These are phyloP conservation scores for Neotoma lepida DNA, from an alignment of 2,113 vertebrate species.

Conservation along the genomic window DNA sequence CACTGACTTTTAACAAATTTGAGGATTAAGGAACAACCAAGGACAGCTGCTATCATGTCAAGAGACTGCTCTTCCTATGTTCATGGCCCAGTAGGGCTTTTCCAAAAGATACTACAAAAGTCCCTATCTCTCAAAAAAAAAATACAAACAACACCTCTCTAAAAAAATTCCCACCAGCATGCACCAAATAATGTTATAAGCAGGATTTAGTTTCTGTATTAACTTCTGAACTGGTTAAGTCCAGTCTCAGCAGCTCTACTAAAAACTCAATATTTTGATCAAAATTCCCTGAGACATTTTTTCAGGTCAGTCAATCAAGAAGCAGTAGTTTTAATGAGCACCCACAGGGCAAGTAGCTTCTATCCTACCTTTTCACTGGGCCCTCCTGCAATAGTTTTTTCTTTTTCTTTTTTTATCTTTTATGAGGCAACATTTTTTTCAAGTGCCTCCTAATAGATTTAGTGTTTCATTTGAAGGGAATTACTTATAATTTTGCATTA, in stretches of 20 bases:
- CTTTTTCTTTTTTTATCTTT: background rate
- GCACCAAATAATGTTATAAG: background rate
- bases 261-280: constrained; percentile 31
- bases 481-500: background rate
- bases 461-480: background rate
- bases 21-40: background rate
- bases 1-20: background rate
- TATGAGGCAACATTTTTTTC: background rate
- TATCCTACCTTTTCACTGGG: background rate
- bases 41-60: accelerated
- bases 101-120: background rate
- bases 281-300: constrained; percentile 30
- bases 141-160: background rate
- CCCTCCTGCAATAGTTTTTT: background rate
- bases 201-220: constrained; percentile 15
- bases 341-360: background rate
- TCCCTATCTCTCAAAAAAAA: background rate
- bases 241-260: background rate
- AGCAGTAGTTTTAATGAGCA: constrained; percentile 59
- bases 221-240: constrained; percentile 19
- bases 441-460: background rate
- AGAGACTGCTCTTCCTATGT: background rate
- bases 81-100: background rate
- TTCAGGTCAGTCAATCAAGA: constrained; percentile 55
- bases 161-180: background rate